Evolutionary conservation across 2,113 vertebrate species (phyloP), one percentile per base, ranked within the genome.

Genomic region (Chionis minor): DNA sequence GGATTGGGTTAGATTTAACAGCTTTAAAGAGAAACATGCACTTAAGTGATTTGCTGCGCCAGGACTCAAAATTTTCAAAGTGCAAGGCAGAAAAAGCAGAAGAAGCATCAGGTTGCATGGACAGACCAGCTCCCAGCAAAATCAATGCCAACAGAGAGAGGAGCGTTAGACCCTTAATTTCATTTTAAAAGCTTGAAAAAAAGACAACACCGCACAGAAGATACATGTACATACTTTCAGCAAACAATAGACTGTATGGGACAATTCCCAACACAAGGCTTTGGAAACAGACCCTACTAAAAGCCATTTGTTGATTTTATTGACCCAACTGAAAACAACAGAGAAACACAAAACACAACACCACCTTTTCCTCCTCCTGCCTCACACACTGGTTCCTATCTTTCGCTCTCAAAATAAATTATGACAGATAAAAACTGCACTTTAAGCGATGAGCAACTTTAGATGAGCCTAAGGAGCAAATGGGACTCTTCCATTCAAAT

Each of bases 61-160:
- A 70, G 63, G 85, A 88, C 58, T 69, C 55, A 58, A 38, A 18
- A 45, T 47, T 88, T 75, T 61, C 58, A 6, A 93, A 91, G 49
- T 82, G 74, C 84, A 91, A 90, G 85, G 88, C 90, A 93, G 42
- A 66, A 90, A 89, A 89, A 88, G 88, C 90, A 93, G 42, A 65
- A 90, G 86, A 89, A 88, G 54, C 85, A 77, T 61, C 58, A 38
- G 71, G 81, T 79, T 87, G 84, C 59, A 56, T 11, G 82, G 93
- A 85, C 85, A 93, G 63, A 92, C 35, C 85, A 88, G 79, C 88
- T 95, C 74, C 84, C 79, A 96, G 90, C 65, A 52, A 88, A 71
- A 49, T 65, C 81, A 91, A 27, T 35, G 52, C 45, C 49, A 42
- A 28, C 45, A 55, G 19, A 59, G 49, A 72, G 49, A 55, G 27